Conservation (phyloP, 2,888 invertebrate genomes). For the Idaea biselata region DNA sequence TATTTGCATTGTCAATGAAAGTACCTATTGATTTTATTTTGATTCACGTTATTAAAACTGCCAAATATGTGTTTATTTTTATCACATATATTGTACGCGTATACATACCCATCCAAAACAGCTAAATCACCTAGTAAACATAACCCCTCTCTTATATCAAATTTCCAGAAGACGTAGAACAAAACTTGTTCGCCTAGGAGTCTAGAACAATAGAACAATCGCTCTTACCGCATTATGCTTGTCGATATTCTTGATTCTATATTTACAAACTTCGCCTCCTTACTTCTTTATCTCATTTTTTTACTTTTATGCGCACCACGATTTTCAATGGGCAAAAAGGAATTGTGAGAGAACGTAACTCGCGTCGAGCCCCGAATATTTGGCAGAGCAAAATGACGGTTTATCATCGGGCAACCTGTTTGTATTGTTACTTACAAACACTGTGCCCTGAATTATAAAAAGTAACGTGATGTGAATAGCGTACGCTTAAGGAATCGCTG, state of each 20-base stretch:
- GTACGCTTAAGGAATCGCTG: constrained; percentile 2
- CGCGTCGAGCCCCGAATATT: background rate
- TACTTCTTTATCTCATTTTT: background rate
- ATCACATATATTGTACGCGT: background rate
- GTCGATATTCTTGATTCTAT: too few relatives aligned
- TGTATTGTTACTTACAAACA: constrained; percentile 26
- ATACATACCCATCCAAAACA: too few relatives aligned
- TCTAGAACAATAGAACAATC: too few relatives aligned
- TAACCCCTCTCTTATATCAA: too few relatives aligned
- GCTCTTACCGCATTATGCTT: too few relatives aligned
- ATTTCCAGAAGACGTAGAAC: too few relatives aligned
- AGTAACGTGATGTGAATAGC: constrained; percentile 25
- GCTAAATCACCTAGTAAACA: too few relatives aligned
- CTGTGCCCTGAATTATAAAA: constrained; percentile 23
- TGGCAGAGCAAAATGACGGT: constrained; percentile 22
- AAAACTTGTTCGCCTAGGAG: too few relatives aligned
- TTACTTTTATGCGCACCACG: background rate
- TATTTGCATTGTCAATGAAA: background rate
- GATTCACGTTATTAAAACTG: background rate
- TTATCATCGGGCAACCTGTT: constrained; percentile 26
- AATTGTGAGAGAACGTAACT: background rate
- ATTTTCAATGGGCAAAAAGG: background rate
- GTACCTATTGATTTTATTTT: background rate
- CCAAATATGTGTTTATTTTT: background rate
- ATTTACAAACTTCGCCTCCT: too few relatives aligned